A percentile compares a stretch with the other conserved stretches of the same genome.
Evolutionary conservation across 2,797 vertebrate genomes (phyloP).

Genomic region (Gouania willdenowi): DNA sequence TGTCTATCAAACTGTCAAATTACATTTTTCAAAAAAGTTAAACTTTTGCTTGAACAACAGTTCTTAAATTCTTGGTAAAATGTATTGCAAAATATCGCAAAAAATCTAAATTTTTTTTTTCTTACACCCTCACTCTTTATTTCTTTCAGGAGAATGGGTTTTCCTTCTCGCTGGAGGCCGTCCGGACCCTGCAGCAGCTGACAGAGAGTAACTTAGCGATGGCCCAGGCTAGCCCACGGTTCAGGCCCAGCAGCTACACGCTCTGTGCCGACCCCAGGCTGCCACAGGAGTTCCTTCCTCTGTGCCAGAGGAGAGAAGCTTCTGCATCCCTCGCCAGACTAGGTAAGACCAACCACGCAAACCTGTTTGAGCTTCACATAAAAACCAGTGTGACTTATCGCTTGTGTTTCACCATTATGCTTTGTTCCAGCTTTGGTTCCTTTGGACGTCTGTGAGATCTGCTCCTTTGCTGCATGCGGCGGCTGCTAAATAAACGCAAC

Average conservation of each 20-base stretch:
- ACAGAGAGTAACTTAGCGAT: slow-evolving; percentile 1
- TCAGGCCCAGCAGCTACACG: slow-evolving; percentile 35
- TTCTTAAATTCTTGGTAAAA: too few species aligned
- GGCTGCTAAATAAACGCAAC: slow-evolving; percentile 61
- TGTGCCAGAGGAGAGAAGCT: slow-evolving; percentile 64
- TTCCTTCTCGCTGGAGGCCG: slow-evolving; percentile 69
- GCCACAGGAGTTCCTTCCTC: slow-evolving; percentile 68
- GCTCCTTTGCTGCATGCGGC: slow-evolving; percentile 76
- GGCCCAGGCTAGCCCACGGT: slow-evolving; percentile 44
- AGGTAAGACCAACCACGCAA: slow-evolving; percentile 48
- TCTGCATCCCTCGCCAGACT: slow-evolving; percentile 63
- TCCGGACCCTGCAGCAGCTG: slow-evolving; percentile 71
- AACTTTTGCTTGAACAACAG: too few species aligned
- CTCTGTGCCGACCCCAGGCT: slow-evolving; percentile 70
- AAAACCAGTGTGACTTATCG: neutral
- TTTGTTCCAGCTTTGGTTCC: slow-evolving; percentile 55
- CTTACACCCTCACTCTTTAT: neutral
- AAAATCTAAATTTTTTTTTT: too few species aligned
- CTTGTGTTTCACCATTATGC: neutral
- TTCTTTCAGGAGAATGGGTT: slow-evolving; percentile 68
- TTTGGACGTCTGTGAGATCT: slow-evolving; percentile 77
- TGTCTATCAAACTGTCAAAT: too few species aligned
- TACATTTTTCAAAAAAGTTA: too few species aligned
- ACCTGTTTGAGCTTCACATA: neutral
- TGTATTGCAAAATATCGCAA: too few species aligned